These are phyloP conservation scores for Centroberyx gerrardi DNA, from an alignment of 2,797 vertebrate genomes.

Conservation along the genomic window DNA sequence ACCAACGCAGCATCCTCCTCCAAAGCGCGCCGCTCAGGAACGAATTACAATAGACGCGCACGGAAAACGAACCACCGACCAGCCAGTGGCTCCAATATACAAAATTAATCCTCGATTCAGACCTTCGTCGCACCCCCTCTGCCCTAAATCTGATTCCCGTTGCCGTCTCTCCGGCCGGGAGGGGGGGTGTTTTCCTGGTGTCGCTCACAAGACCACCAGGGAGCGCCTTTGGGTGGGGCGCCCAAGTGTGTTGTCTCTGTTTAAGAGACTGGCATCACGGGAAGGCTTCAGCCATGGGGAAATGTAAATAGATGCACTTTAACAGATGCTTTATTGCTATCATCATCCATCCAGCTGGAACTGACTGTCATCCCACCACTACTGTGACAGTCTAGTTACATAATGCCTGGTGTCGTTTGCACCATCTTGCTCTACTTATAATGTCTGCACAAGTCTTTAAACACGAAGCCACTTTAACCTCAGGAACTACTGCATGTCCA, in stretches of 20 bases:
- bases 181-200: conserved; percentile 59
- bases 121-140: conserved; percentile 17
- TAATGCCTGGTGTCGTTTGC: no score
- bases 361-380: no score
- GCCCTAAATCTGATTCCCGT: conserved; percentile 25
- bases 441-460: no score
- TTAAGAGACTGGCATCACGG: background rate
- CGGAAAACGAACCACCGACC: conserved; percentile 10
- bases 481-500: no score
- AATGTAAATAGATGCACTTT: background rate
- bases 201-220: conserved; percentile 52
- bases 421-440: no score
- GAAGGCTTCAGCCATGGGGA: no score
- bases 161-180: conserved; percentile 15
- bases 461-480: no score
- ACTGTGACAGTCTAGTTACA: no score
- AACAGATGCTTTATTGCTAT: background rate
- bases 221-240: conserved; percentile 71
- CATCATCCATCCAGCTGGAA: no score
- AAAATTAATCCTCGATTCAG: background rate
- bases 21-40: background rate
- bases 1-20: conserved; percentile 57
- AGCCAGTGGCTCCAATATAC: background rate
- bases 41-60: conserved; percentile 1
- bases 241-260: background rate